A percentile compares a stretch with the other conserved stretches of the same genome.
These are phyloP conservation scores for Lamproptera curius DNA, from an alignment of 2,888 invertebrate genomes.

Conservation along the genomic window DNA sequence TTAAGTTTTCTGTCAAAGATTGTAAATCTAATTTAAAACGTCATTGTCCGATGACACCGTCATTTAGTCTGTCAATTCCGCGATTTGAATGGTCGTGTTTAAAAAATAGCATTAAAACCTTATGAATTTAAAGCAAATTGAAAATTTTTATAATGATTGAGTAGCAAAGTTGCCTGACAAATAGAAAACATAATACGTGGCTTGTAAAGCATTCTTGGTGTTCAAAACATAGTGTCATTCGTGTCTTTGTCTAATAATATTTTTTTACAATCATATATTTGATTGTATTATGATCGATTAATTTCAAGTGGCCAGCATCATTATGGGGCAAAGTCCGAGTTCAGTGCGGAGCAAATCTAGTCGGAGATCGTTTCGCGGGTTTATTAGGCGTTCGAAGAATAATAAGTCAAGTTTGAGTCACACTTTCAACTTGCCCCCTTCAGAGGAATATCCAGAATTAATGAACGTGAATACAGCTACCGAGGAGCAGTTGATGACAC, in stretches of 20 bases:
- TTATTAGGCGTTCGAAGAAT: slow-evolving; percentile 61
- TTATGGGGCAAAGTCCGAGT: slow-evolving; percentile 73
- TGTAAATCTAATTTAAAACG: background rate
- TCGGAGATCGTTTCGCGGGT: slow-evolving; percentile 62
- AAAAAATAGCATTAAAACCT: background rate
- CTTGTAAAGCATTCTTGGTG: slow-evolving; percentile 28
- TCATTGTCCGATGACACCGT: slow-evolving; percentile 7
- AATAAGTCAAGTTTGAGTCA: slow-evolving; percentile 70
- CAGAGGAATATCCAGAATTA: slow-evolving; percentile 68
- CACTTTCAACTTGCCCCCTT: slow-evolving; percentile 69
- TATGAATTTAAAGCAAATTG: slow-evolving; percentile 2
- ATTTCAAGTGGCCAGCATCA: slow-evolving; percentile 50
- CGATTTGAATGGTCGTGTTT: slow-evolving; percentile 6
- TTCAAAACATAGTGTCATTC: too few species aligned
- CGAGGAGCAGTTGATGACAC: slow-evolving; percentile 84
- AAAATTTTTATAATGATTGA: background rate
- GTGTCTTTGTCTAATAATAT: slow-evolving; percentile 52
- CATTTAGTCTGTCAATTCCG: slow-evolving; percentile 8
- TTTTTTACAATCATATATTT: slow-evolving; percentile 36
- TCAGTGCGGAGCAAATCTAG: slow-evolving; percentile 62
- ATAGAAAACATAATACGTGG: background rate
- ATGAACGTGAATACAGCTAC: slow-evolving; percentile 74
- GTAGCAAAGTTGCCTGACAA: background rate
- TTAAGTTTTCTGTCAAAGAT: slow-evolving; percentile 1
- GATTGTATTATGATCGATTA: slow-evolving; percentile 44